Conservation (phyloP, 2,888 invertebrate genomes). For the Acronicta psi region DNA sequence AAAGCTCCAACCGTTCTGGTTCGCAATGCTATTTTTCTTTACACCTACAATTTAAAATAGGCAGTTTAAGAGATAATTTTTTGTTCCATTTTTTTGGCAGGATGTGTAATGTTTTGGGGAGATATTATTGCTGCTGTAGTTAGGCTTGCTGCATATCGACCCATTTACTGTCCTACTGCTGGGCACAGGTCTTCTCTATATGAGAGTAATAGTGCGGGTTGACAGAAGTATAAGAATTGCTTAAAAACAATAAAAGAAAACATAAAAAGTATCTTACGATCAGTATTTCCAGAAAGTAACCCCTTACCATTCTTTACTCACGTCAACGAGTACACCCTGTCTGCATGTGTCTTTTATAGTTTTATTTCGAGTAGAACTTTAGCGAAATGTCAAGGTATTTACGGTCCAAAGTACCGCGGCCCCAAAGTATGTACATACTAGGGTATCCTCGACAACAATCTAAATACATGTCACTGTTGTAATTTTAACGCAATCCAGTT, state of each 20-base stretch:
- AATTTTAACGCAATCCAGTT: constrained; percentile 53
- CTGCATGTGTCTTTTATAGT: constrained; percentile 53
- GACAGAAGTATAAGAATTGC: no score
- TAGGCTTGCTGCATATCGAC: no score
- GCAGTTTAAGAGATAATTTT: constrained; percentile 21
- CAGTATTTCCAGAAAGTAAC: no score
- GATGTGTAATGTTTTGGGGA: not conserved
- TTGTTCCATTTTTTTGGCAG: constrained; percentile 16
- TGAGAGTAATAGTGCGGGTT: no score
- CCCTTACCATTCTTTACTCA: constrained; percentile 26
- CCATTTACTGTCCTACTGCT: no score
- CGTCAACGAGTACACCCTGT: constrained; percentile 29
- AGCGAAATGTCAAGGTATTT: constrained; percentile 62
- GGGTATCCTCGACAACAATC: constrained; percentile 39
- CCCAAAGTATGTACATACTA: constrained; percentile 4
- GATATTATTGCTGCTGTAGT: no score
- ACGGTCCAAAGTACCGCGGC: constrained; percentile 41
- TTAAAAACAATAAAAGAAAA: no score
- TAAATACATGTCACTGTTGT: constrained; percentile 48
- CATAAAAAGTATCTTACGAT: no score
- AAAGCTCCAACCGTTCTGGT: constrained; percentile 32
- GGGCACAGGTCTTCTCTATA: no score
- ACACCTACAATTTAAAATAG: constrained; percentile 35
- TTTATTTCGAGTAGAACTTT: constrained; percentile 54
- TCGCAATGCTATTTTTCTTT: constrained; percentile 32